Percentiles rank a stretch among this genome's conserved stretches.
Conservation (phyloP, 2,113 vertebrate genomes). For the Psammodynastes pulverulentus region DNA sequence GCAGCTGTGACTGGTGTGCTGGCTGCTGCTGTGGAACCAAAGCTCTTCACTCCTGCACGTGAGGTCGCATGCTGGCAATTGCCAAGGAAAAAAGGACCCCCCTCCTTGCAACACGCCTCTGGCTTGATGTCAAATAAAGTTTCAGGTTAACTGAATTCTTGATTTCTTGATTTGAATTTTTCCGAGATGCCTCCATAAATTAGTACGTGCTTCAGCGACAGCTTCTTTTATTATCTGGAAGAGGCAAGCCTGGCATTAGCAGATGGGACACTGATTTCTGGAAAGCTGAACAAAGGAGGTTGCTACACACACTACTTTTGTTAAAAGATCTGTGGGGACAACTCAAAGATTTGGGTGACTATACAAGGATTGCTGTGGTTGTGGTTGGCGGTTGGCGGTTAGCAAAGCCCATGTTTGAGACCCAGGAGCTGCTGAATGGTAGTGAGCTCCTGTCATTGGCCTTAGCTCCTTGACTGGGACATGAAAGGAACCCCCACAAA, state of each 20-base stretch:
- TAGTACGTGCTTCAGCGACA: not conserved
- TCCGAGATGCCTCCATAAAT: not conserved
- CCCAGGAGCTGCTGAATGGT: too few species aligned
- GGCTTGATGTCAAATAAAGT: not conserved
- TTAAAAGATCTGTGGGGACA: not conserved
- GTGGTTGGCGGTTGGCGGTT: not conserved
- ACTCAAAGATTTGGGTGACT: not conserved
- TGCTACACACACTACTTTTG: not conserved
- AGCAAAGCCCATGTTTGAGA: not conserved
- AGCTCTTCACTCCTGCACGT: not conserved
- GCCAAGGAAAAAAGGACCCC: not conserved
- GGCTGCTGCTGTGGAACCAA: not conserved
- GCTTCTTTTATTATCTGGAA: not conserved
- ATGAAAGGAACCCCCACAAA: too few species aligned
- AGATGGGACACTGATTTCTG: not conserved
- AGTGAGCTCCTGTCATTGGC: too few species aligned
- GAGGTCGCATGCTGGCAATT: not conserved
- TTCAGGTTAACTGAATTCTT: not conserved
- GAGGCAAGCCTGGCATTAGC: not conserved
- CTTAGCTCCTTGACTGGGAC: too few species aligned
- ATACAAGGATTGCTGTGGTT: not conserved
- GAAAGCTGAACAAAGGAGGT: not conserved
- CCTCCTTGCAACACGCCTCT: not conserved
- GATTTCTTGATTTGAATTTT: not conserved
- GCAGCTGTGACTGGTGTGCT: not conserved